Conservation (phyloP, 2,113 vertebrate genomes). For the Bungarus multicinctus region DNA sequence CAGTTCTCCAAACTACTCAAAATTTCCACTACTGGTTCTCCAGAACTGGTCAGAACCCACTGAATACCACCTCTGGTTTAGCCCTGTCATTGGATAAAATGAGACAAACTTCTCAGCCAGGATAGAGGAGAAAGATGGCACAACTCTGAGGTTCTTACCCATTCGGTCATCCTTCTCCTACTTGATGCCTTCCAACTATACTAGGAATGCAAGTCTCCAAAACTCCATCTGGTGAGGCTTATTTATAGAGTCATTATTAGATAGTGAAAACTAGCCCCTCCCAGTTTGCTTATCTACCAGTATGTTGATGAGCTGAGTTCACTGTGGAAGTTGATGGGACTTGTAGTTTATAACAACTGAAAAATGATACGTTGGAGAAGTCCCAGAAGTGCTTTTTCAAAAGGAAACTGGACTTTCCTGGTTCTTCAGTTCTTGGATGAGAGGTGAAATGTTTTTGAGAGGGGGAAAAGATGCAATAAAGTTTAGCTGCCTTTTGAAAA, state of each 20-base stretch:
- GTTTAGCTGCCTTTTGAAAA: neutral
- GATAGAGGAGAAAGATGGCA: neutral
- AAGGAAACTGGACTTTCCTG: neutral
- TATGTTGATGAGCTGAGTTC: neutral
- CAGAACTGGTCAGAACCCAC: too few species aligned
- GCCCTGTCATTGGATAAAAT: neutral
- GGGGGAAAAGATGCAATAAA: neutral
- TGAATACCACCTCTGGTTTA: neutral
- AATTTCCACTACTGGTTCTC: too few species aligned
- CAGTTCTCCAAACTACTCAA: too few species aligned
- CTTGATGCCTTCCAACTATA: neutral
- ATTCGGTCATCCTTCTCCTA: neutral
- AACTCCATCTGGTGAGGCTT: neutral
- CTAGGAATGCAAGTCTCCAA: too few species aligned
- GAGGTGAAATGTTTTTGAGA: neutral
- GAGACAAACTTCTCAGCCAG: too few species aligned
- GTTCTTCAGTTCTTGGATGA: neutral
- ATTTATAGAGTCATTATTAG: neutral
- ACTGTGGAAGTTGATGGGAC: neutral
- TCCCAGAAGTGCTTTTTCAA: neutral
- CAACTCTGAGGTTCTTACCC: neutral
- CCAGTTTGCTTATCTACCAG: neutral
- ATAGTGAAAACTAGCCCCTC: neutral
- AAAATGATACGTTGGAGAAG: neutral
- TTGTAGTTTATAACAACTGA: neutral